A percentile compares a stretch with the other conserved stretches of the same genome.
Conservation (phyloP, 2,888 invertebrate species). For the Ommatoiulus sabulosus region DNA sequence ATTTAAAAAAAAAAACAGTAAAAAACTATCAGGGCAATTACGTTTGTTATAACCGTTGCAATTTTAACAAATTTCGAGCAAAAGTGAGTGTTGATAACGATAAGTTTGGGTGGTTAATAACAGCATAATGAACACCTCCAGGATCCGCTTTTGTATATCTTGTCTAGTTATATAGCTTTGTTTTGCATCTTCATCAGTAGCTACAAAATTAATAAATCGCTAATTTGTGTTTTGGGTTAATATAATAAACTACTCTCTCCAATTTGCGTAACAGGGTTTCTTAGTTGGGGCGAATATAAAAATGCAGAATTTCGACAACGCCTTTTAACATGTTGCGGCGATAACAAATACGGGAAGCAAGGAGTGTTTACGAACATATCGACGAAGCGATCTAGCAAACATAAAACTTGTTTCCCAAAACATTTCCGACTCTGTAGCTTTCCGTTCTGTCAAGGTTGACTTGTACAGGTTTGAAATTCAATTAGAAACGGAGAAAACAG, state of each 20-base stretch:
- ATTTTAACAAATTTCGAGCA: background rate
- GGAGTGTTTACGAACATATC: conserved; percentile 29
- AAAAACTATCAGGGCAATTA: too few species aligned
- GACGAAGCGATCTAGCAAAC: background rate
- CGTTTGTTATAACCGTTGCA: too few species aligned
- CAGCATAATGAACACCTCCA: conserved; percentile 41
- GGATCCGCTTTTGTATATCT: conserved; percentile 47
- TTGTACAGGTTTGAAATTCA: background rate
- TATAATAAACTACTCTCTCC: conserved; percentile 32
- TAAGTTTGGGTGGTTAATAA: conserved; percentile 6
- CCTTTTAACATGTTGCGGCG: conserved; percentile 39
- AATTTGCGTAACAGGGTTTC: background rate
- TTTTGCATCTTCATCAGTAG: conserved; percentile 17
- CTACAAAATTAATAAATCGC: conserved; percentile 31
- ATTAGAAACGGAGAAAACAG: background rate
- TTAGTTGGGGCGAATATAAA: conserved; percentile 20
- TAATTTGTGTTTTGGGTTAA: background rate
- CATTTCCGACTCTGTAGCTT: background rate
- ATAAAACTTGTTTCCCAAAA: background rate
- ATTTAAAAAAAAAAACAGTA: too few species aligned
- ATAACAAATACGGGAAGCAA: background rate
- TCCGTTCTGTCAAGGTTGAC: conserved; percentile 37
- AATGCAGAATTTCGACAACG: conserved; percentile 46
- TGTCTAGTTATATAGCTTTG: conserved; percentile 23
- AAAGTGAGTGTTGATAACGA: background rate